Evolutionary conservation across 2,888 invertebrate species (phyloP), one percentile per base, ranked within the genome.

Genomic region (Andrena camellia): DNA sequence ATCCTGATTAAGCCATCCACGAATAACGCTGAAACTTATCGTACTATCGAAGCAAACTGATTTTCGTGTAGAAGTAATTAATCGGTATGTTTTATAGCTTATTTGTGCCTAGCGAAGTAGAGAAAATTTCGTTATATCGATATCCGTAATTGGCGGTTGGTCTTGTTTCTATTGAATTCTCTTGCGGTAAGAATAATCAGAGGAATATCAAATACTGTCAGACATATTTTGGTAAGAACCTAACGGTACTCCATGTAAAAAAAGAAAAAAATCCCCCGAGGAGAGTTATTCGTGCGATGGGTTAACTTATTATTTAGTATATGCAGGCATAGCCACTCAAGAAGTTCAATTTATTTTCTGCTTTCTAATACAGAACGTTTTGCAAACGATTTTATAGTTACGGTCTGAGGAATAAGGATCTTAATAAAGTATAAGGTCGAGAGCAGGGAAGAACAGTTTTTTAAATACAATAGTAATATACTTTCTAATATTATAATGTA

Each of bases 401-500:
- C 50, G 80, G 81, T 89, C 88, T 66, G 78, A 75, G 74, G 78
- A 85, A 85, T 84, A 82, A 78, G 81, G 81, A 89, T 83, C 84
- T 90, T 86, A 75, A 80, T 83, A 82, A 84, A 69, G 59, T 77
- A 76, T 85, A 86, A 88, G 78, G 83, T 84, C 84, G 81, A 83
- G 84, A 84, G 80, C 78, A 82, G 78, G 76, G 83, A 83, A 87
- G 78, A 77, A 86, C 85, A 83, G 85, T 88, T 89, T 86, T 88
- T 88, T 88, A 84, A 83, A 85, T 86, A 89, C 84, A 83, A 90
- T 89, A 90, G 86, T 90, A 88, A 89, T 90, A 88, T 88, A 88
- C 86, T 89, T 88, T 90, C 90, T 89, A 90, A 90, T 90, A 87
- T 82, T 84, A 83, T 86, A 90, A 89, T 88, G 87, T 89, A 91